These are phyloP conservation scores for Enteromius viviparus DNA, from an alignment of 2,797 vertebrate genomes.

Conservation along the genomic window DNA sequence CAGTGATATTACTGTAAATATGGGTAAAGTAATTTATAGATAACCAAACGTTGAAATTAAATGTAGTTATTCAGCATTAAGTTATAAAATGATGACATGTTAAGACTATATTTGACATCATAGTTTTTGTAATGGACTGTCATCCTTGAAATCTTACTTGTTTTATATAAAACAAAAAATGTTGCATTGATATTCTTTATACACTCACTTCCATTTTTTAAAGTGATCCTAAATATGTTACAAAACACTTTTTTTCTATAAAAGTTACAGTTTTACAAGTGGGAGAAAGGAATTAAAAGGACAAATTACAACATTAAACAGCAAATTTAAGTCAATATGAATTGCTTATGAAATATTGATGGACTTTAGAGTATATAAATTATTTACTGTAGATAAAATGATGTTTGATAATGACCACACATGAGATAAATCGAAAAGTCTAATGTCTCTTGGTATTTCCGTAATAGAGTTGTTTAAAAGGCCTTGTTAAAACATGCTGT, in stretches of 20 bases:
- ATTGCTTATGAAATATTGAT: not conserved
- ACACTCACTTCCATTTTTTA: not conserved
- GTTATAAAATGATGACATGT: not conserved
- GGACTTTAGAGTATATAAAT: no score
- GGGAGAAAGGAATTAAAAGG: not conserved
- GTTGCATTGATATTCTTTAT: not conserved
- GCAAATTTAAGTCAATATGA: not conserved
- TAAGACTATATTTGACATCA: not conserved
- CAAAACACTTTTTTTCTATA: not conserved
- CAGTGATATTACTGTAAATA: not conserved
- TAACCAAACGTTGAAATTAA: not conserved
- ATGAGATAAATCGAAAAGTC: not conserved
- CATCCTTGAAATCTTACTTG: no score
- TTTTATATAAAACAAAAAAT: no score
- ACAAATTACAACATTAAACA: not conserved
- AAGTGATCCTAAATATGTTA: not conserved
- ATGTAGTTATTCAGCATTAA: not conserved
- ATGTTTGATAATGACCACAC: not conserved
- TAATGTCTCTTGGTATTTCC: not conserved
- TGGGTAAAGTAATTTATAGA: not conserved
- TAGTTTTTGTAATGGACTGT: not conserved
- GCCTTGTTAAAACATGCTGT: not conserved
- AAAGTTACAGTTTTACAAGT: not conserved
- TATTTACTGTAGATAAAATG: not conserved
- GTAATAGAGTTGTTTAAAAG: not conserved